Conservation (phyloP, 2,113 vertebrate species). For the Murina feae region DNA sequence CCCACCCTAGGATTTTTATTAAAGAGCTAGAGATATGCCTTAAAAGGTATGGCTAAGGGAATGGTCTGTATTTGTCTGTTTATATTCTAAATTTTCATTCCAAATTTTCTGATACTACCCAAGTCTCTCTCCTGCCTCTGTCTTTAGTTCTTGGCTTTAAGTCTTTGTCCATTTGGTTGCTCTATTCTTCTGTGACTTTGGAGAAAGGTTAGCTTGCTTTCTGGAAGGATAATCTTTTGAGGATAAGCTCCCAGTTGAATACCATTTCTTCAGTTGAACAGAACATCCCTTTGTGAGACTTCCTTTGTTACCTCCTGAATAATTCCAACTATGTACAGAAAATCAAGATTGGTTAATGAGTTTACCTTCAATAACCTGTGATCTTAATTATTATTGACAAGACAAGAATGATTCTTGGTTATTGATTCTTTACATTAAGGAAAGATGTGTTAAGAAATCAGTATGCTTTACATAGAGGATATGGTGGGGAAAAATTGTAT, state of each 20-base stretch:
- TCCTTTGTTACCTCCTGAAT: not conserved
- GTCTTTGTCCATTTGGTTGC: not conserved
- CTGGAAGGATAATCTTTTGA: not conserved
- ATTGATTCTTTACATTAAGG: not conserved
- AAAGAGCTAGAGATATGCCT: not conserved
- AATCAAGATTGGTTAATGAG: not conserved
- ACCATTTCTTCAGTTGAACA: not conserved
- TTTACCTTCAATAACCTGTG: not conserved
- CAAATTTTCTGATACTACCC: not conserved
- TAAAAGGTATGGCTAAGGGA: not conserved
- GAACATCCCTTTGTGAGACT: not conserved
- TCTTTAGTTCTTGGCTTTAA: not conserved
- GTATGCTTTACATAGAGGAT: not conserved
- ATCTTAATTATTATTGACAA: not conserved
- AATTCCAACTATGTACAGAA: not conserved
- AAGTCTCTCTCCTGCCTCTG: not conserved
- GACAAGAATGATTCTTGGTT: not conserved
- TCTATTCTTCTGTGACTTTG: not conserved
- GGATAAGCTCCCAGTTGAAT: not conserved
- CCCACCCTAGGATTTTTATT: not conserved
- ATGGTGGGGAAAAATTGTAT: not conserved
- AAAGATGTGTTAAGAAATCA: not conserved
- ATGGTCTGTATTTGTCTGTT: not conserved
- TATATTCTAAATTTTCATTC: not conserved
- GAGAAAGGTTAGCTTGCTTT: not conserved